Evolutionary conservation across 2,888 invertebrate genomes (phyloP).

Genomic region (Thymelicus acteon): DNA sequence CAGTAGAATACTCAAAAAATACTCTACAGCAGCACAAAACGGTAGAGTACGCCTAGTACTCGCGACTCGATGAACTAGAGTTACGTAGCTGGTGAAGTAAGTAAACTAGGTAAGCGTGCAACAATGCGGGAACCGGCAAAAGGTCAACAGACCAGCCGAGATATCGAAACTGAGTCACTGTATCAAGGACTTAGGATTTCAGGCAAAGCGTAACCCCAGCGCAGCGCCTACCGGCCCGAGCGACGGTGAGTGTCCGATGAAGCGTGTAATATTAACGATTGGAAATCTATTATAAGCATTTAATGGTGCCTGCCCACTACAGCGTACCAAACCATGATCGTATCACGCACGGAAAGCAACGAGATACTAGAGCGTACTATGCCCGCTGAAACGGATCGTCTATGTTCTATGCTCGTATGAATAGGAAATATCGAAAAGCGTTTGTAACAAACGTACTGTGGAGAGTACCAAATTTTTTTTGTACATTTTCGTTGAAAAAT

Average conservation of each 20-base stretch:
- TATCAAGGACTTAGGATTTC: conserved; percentile 77
- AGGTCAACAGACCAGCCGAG: conserved; percentile 77
- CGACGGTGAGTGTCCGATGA: conserved; percentile 54
- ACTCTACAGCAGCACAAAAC: conserved; percentile 7
- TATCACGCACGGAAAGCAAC: no score
- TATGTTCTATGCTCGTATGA: no score
- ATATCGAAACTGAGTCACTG: conserved; percentile 82
- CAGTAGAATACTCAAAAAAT: background rate
- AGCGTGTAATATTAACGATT: conserved; percentile 49
- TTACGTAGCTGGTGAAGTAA: conserved; percentile 42
- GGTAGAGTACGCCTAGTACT: background rate
- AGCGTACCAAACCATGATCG: no score
- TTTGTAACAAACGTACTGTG: no score
- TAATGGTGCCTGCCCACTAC: no score
- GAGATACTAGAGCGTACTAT: no score
- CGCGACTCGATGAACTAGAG: conserved; percentile 20
- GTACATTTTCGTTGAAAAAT: no score
- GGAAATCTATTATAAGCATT: conserved; percentile 30
- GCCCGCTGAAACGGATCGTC: no score
- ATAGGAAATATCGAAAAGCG: no score
- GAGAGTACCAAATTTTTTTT: no score
- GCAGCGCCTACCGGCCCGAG: conserved; percentile 46
- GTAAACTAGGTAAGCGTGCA: conserved; percentile 59
- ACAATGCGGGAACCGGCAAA: conserved; percentile 69
- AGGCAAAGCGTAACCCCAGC: conserved; percentile 56